Base-by-base conservation (phyloP, 2,797 vertebrate genomes). In the Thunnus albacares region DNA sequence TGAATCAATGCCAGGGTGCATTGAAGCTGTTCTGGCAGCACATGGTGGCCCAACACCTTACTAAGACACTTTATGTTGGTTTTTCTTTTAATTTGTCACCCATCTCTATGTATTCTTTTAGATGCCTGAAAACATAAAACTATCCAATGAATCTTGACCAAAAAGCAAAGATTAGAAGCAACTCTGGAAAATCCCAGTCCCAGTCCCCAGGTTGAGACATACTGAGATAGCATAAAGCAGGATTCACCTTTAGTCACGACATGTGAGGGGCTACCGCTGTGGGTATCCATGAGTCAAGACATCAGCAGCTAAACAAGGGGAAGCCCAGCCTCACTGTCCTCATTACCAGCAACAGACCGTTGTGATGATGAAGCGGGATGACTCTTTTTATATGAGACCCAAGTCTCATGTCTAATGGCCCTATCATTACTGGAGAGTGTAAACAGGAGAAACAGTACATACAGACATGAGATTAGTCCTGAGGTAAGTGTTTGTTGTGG, bases 401-500 rank as follows among this genome's bases (percentile, higher is more conserved):
- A 77, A 18, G 87, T 86, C 89, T 90, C 83, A 66, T 80, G 86
- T 90, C 80, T 91, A 90, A 90, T 87, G 77, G 77, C 68, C 75
- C 90, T 64, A 43, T 90, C 86, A 92, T 91, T 92, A 93, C 76
- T 38, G 75, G 24, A 65, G 78, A 85, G 81, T 83, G 80, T 91
- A 92, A 91, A 92, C 89, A 90, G 66, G 83, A 87, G 86, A 89
- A 92, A 91, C 87, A 89, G 82, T 56, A 68, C 72, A 88, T 75
- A 75, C 84, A 92, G 87, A 90, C 86, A 77, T 61, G 55, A 77
- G 80, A 82, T 90, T 82, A 86, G 83, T 71, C 72, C 80, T 49
- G 47, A 12, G 78, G 65, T 75, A 71, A 78, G 68, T 86, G 86
- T 91, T 90, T 93, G 87, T 89, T 93, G 91, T 94, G 93, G 92